Evolutionary conservation across 2,888 invertebrate genomes (phyloP), one percentile per base, ranked within the genome.

Genomic region (Brachylomia viminalis): DNA sequence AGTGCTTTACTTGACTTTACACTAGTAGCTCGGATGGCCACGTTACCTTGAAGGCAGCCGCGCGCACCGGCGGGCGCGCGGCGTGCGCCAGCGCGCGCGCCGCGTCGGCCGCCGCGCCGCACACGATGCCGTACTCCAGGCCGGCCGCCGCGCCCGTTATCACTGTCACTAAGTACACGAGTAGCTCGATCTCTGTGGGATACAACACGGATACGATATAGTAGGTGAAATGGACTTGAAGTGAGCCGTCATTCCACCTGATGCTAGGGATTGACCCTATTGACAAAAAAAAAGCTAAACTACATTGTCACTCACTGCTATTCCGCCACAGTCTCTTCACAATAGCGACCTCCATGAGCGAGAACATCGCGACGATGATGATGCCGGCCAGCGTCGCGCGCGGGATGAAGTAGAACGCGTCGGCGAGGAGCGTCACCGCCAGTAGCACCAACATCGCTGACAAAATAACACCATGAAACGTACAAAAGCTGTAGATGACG

Each of bases 321-420:
- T 98, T 97, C 88, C 97, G 97, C 98, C 98, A 99, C 65, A 99
- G 96, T 11, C 97, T 95, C 17, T 91, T 92, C 33, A 98, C 97
- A 27, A 98, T 97, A 58, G 97, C 95, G 81, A 98, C 96, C 84
- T 99, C 98, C 13, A 99, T 97, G 97, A 99, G 98, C 86, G 98
- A 98, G 84, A 98, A 97, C 97, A 99, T 99, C 38, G 99, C 99
- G 52, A 98, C 97, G 83, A 99, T 98, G 86, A 99, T 99, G 81
- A 99, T 98, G 2, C 98, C 98, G 0, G 99, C 98, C 13, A 99
- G 95, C 0, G 98, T 98, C 0, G 99, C 97, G 90, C 98, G 98
- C 1, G 99, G 99, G 89, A 99, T 98, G 94, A 97, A 99, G 92
- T 97, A 97, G 93, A 99, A 99, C 30, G 98, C 97, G 0, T 98